Base-by-base conservation (phyloP, 2,888 invertebrate species). In the Eurytoma adleriae region DNA sequence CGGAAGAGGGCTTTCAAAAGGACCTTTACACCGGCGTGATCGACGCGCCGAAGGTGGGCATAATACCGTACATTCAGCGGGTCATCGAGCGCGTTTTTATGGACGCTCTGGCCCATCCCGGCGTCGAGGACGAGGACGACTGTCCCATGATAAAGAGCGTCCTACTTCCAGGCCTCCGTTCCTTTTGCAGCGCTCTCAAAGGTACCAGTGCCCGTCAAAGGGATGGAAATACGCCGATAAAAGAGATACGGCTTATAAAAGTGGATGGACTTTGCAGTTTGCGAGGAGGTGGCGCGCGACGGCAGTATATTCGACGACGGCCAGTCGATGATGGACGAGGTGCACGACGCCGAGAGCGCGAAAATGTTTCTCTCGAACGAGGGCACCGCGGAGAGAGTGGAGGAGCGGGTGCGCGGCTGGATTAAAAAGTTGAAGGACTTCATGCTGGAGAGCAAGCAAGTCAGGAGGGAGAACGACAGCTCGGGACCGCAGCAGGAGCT, bases 401-500 rank as follows among this genome's bases (percentile, higher is more conserved):
- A 97, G 86, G 94, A 95, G 61, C 92, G 96, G 0, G 95, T 96
- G 1, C 94, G 93, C 82, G 93, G 93, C 80, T 97, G 97, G 97
- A 94, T 95, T 27, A 96, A 96, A 86, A 94, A 93, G 85, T 93
- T 97, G 30, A 94, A 95, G 89, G 96, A 96, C 91, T 89, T 88
- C 80, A 92, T 98, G 73, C 96, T 96, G 79, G 98, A 98, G 89
- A 97, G 97, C 87, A 97, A 97, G 88, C 97, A 98, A 89, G 93
- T 98, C 82, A 93, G 98, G 74, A 94, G 96, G 59, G 98, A 98
- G 89, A 97, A 97, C 80, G 98, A 98, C 89, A 95, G 96, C 3
- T 96, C 96, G 73, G 98, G 98, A 0, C 98, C 98, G 0, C 96
- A 98, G 88, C 98, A 98, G 87, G 99, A 99, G 89, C 92, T 99